Evolutionary conservation across 2,113 vertebrate genomes (phyloP).

Genomic region (Cebidichthys violaceus): DNA sequence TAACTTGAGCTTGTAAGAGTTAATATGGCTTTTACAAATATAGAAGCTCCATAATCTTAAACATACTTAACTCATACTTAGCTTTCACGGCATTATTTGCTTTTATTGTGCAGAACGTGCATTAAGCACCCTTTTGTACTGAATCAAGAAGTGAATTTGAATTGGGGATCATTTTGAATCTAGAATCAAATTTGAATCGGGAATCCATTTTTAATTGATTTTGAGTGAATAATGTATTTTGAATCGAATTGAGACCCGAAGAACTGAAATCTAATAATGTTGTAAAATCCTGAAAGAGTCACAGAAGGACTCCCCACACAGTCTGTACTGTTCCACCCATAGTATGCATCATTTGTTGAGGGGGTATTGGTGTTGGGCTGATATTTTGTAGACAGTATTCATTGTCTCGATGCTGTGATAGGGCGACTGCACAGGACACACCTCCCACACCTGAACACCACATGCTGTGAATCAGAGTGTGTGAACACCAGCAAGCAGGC

Average conservation of each 20-base stretch:
- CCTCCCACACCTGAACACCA: background rate
- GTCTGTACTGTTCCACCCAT: background rate
- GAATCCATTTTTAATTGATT: no score
- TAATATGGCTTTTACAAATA: background rate
- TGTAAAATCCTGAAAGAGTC: background rate
- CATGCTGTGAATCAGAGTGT: background rate
- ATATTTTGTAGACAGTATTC: background rate
- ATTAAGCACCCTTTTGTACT: no score
- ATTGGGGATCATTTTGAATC: background rate
- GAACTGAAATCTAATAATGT: background rate
- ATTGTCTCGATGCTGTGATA: background rate
- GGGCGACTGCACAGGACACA: background rate
- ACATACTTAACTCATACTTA: background rate
- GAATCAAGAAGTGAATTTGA: no score
- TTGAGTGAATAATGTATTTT: background rate
- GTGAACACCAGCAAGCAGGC: background rate
- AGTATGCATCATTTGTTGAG: background rate
- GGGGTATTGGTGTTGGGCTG: background rate
- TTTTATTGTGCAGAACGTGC: background rate
- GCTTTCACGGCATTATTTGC: background rate
- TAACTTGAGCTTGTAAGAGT: background rate
- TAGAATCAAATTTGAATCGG: no score
- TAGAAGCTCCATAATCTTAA: background rate
- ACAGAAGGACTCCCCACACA: background rate
- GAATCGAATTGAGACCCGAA: background rate